phyloP scores from a whole-genome alignment of 2,888 invertebrate genomes.

The Diarsia rubi region DNA sequence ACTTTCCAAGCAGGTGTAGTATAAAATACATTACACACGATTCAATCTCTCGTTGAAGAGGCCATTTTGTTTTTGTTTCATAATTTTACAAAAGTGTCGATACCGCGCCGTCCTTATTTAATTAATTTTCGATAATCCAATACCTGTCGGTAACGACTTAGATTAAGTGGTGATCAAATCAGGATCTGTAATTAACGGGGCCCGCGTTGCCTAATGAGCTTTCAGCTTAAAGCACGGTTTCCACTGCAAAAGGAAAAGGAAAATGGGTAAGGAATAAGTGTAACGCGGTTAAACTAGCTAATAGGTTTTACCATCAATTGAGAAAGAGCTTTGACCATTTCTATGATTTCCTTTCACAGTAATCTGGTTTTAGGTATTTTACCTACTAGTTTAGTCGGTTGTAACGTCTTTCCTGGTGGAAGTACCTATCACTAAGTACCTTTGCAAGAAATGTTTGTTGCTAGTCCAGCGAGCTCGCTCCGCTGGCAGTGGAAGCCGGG shows the following conservation, averaged over 20 bases:
- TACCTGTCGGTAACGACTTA: slow-evolving; percentile 30
- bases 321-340: not conserved
- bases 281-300: not conserved
- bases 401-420: not conserved
- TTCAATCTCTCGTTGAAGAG: slow-evolving; percentile 6
- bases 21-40: slow-evolving; percentile 22
- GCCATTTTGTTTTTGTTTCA: slow-evolving; percentile 4
- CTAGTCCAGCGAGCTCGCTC: not conserved
- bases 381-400: not conserved
- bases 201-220: slow-evolving; percentile 30
- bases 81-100: slow-evolving; percentile 10
- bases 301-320: not conserved
- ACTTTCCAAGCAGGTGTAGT: too few species aligned
- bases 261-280: not conserved
- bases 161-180: slow-evolving; percentile 41
- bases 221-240: slow-evolving; percentile 16
- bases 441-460: not conserved
- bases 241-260: not conserved
- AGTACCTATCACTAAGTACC: not conserved
- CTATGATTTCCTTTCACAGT: not conserved
- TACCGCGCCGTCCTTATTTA: not conserved
- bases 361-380: not conserved
- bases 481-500: not conserved
- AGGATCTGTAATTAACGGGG: slow-evolving; percentile 31
- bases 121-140: slow-evolving; percentile 25